Evolutionary conservation across 2,888 invertebrate genomes (phyloP), one percentile per base, ranked within the genome.

Genomic region (Palloptera scutellata): DNA sequence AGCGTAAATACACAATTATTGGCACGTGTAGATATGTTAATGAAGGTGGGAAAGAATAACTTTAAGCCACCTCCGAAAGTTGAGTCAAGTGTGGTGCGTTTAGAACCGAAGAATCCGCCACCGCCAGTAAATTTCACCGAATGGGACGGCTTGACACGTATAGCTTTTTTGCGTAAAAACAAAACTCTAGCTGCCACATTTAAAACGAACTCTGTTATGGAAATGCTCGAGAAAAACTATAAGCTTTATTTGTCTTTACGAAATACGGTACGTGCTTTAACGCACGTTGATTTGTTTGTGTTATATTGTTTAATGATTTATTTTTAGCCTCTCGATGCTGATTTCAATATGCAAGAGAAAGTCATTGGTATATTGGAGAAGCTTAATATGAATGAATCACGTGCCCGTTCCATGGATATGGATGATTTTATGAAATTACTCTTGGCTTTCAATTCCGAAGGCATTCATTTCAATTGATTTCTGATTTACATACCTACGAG

Each of bases 21-120:
- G 72, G 95, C 99, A 1, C 88, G 96, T 79, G 97, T 99, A 11
- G 97, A 98, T 84, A 91, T 96, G 88, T 85, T 98, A 41, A 97
- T 98, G 94, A 98, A 98, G 89, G 84, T 98, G 78, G 98, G 98
- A 1, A 96, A 95, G 86, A 98, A 98, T 84, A 99, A 99, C 86
- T 99, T 99, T 82, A 90, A 93, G 72, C 99, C 99, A 17, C 98
- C 99, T 53, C 99, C 99, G 6, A 98, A 98, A 88, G 98, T 99
- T 1, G 99, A 99, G 84, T 98, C 98, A 0, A 95, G 94, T 85
- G 98, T 99, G 1, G 97, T 99, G 0, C 88, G 99, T 78, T 92
- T 99, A 81, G 98, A 99, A 82, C 99, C 99, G 0, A 90, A 93
- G 79, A 97, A 97, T 86, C 99, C 99, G 20, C 96, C 98, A 45